phyloP scores from a whole-genome alignment of 2,888 invertebrate genomes.

The Hirtodrosophila histrioides region DNA sequence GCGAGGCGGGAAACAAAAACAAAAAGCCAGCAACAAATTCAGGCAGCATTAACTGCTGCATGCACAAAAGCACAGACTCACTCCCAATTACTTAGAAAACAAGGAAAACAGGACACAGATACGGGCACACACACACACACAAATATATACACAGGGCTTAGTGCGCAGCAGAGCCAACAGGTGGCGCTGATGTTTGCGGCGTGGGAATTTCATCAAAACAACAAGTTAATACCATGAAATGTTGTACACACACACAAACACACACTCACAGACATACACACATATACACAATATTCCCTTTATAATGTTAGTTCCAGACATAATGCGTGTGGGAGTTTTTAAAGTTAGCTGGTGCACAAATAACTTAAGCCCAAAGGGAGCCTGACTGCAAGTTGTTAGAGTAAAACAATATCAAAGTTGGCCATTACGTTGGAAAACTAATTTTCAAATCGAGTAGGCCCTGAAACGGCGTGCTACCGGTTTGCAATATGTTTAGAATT shows the following conservation, averaged over 20 bases:
- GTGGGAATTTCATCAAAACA: conserved; percentile 52
- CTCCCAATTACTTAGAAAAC: conserved; percentile 13
- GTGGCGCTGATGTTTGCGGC: conserved; percentile 61
- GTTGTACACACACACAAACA: neutral
- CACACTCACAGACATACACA: neutral
- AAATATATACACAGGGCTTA: conserved; percentile 9
- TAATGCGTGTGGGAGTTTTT: conserved; percentile 9
- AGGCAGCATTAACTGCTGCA: conserved; percentile 25
- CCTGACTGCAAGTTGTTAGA: conserved; percentile 15
- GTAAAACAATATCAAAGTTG: conserved; percentile 46
- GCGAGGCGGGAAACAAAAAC: conserved; percentile 42
- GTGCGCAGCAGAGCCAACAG: conserved; percentile 61
- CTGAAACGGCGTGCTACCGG: neutral
- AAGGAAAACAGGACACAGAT: conserved; percentile 16
- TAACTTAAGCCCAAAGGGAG: neutral
- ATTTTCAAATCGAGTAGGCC: conserved; percentile 7
- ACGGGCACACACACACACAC: neutral
- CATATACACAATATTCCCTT: neutral
- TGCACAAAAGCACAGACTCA: conserved; percentile 25
- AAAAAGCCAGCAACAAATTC: conserved; percentile 9
- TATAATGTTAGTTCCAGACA: neutral
- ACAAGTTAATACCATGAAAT: conserved; percentile 16
- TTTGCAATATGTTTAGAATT: neutral
- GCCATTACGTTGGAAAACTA: conserved; percentile 1
- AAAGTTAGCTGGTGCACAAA: too few relatives aligned